A percentile compares a stretch with the other conserved stretches of the same genome.
Conservation (phyloP, 2,113 vertebrate species). For the Edolisoma coerulescens region DNA sequence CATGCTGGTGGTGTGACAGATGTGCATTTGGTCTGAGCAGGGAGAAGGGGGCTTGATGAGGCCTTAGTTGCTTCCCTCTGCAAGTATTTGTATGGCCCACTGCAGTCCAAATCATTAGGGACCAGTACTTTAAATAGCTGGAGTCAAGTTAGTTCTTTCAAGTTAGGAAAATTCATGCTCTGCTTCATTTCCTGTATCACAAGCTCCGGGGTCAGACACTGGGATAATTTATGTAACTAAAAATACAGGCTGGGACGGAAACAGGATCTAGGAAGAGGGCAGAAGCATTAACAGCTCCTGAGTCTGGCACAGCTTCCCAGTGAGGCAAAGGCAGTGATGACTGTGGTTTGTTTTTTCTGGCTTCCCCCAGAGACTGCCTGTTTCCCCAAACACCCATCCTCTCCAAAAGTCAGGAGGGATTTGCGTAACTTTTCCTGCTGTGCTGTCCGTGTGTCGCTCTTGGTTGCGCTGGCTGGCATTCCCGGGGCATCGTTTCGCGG, state of each 20-base stretch:
- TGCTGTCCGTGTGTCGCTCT: background rate
- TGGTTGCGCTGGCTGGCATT: background rate
- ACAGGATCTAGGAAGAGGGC: slow-evolving; percentile 12
- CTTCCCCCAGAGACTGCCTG: background rate
- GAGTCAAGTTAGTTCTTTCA: background rate
- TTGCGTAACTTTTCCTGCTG: background rate
- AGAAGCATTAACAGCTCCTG: background rate
- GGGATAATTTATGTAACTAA: slow-evolving; percentile 26
- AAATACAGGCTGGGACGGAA: background rate
- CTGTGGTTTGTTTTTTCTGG: background rate
- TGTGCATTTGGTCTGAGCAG: background rate
- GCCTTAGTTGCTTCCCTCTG: background rate
- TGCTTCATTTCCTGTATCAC: background rate
- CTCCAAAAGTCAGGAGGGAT: background rate
- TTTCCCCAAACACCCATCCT: background rate
- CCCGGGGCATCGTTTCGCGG: background rate
- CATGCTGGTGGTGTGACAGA: background rate
- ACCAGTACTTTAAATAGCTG: background rate
- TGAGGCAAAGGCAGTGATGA: background rate
- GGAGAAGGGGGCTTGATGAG: background rate
- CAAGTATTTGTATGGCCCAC: background rate
- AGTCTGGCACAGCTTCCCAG: background rate
- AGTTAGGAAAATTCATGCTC: background rate
- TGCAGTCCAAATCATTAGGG: background rate
- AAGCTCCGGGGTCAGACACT: background rate